phyloP scores from a whole-genome alignment of 2,113 vertebrate species.

The Excalfactoria chinensis region DNA sequence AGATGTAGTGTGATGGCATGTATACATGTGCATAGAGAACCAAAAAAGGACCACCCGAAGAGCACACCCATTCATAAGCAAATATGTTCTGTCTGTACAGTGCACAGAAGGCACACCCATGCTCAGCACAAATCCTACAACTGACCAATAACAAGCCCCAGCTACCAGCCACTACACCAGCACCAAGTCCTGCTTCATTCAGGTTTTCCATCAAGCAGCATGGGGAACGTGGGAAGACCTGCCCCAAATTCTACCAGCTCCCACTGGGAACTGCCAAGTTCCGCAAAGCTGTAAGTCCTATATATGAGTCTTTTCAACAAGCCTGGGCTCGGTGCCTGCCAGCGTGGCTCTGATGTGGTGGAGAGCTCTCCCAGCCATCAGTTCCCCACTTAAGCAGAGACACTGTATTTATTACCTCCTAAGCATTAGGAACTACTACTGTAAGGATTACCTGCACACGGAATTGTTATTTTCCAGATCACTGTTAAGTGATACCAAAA shows the following conservation, averaged over 20 bases:
- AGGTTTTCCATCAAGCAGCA: fast-evolving
- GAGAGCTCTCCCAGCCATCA: background rate
- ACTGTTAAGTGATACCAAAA: background rate
- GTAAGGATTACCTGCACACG: background rate
- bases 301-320: background rate
- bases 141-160: fast-evolving
- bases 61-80: background rate
- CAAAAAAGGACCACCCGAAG: background rate
- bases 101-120: background rate
- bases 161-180: background rate
- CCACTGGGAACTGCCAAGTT: background rate
- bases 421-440: background rate
- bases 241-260: background rate
- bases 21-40: background rate
- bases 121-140: background rate
- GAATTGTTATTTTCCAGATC: background rate
- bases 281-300: background rate
- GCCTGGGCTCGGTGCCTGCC: background rate
- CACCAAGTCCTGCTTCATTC: background rate
- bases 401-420: background rate
- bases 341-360: fast-evolving
- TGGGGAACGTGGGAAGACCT: background rate
- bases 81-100: fast-evolving
- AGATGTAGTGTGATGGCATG: background rate
- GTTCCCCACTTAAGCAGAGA: background rate